These are phyloP conservation scores for Caenorhabditis sp. DNA, from an alignment of 2,888 invertebrate species.

Conservation along the genomic window DNA sequence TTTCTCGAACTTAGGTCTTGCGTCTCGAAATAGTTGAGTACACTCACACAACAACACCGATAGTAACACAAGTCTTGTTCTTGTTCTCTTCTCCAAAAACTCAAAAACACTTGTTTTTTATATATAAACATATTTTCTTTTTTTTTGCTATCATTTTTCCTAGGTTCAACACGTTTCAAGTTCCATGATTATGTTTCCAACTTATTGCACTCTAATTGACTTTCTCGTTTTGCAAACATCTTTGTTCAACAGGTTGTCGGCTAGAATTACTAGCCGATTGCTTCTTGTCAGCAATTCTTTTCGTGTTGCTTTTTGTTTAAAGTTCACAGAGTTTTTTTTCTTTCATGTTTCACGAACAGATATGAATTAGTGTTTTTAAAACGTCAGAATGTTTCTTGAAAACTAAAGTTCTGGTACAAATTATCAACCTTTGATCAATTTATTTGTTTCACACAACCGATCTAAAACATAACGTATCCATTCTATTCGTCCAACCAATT, in stretches of 20 bases:
- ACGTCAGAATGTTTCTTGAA: no score
- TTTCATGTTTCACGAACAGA: no score
- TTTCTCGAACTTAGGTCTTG: no score
- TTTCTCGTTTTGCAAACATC: no score
- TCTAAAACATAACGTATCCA: background rate
- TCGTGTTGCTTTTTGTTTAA: background rate
- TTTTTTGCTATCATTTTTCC: background rate
- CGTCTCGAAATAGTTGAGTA: no score
- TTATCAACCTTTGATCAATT: background rate
- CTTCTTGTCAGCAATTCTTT: background rate
- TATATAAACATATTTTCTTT: no score
- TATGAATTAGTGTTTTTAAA: no score
- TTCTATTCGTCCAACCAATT: background rate
- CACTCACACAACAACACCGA: background rate
- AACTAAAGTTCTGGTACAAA: no score
- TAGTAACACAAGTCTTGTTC: background rate
- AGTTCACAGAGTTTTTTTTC: no score
- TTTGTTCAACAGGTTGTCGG: no score
- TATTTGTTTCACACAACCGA: background rate
- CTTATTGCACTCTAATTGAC: no score
- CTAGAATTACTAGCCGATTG: background rate
- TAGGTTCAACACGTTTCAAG: background rate
- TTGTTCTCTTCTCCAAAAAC: background rate
- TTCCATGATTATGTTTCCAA: no score
- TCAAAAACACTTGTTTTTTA: background rate